These are phyloP conservation scores for Menura novaehollandiae DNA, from an alignment of 2,113 vertebrate species.

Conservation along the genomic window DNA sequence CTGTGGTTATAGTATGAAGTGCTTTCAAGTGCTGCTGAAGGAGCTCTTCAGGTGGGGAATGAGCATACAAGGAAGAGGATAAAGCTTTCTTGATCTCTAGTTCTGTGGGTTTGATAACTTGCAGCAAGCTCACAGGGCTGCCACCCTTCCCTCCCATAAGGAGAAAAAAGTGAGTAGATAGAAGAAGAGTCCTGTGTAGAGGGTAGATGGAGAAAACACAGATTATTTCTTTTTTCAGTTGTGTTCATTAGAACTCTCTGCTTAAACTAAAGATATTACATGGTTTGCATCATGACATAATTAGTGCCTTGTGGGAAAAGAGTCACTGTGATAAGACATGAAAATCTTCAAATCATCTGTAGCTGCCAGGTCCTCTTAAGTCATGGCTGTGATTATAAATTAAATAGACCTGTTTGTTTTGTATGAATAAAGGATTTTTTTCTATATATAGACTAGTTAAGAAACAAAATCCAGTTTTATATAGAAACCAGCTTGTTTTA, in stretches of 20 bases:
- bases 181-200: background rate
- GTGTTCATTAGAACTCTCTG: background rate
- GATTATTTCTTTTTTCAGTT: constrained; percentile 5
- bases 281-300: background rate
- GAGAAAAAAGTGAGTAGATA: background rate
- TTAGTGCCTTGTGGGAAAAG: constrained; percentile 27
- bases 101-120: background rate
- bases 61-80: background rate
- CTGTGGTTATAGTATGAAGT: background rate
- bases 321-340: constrained; percentile 24
- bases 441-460: background rate
- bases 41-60: background rate
- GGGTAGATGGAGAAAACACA: background rate
- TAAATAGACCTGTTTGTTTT: constrained; percentile 2
- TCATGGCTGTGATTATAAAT: constrained; percentile 15
- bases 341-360: background rate
- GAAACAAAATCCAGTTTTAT: background rate
- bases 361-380: background rate
- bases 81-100: background rate
- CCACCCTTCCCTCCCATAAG: background rate
- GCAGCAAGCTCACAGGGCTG: background rate
- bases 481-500: background rate
- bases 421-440: background rate
- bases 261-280: background rate
- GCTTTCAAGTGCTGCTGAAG: constrained; percentile 33